Evolutionary conservation across 2,797 vertebrate species (phyloP), one percentile per base, ranked within the genome.

Genomic region (Danio aesculapii): DNA sequence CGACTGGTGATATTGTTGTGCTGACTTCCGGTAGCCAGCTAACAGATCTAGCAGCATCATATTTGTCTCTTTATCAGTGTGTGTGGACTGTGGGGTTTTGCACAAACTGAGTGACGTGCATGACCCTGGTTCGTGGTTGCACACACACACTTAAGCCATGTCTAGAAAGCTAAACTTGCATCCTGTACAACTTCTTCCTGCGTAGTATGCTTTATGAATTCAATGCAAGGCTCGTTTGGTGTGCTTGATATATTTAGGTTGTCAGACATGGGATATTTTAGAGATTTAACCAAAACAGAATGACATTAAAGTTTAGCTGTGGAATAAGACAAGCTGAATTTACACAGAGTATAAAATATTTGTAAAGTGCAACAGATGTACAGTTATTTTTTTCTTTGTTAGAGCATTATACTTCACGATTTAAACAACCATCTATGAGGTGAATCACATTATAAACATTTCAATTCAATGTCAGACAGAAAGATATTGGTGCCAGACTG

Each of bases 1-100:
- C 1, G 30, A 7, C 70, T 77, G 74, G 78, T 71, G 67, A 66
- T 67, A 52, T 66, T 49, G 53, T 63, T 74, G 79, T 62, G 75
- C 46, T 75, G 58, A 77, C 77, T 82, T 77, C 80, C 72, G 75
- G 79, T 74, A 66, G 64, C 39, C 11, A 49, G 83, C 74, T 77
- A 41, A 59, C 66, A 13, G 50, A 69, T 75, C 47, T 71, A 76
- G 74, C 61, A 70, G 49, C 78, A 76, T 81, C 57, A 46, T 44
- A 53, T 69, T 69, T 75, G 44, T 44, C 49, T 70, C 30, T 30
- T 30, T 30, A 30, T 30, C 30, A 17, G 6, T 71, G 13, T 74
- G 63, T 43, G 21, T 19, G 46, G 50, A 72, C 59, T 59, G 58
- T 46, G 68, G 68, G 39, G 30, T n/a, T 41, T 61, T 62, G 72